These are phyloP conservation scores for Caenorhabditis wallacei DNA, from an alignment of 2,888 invertebrate genomes.

Conservation along the genomic window DNA sequence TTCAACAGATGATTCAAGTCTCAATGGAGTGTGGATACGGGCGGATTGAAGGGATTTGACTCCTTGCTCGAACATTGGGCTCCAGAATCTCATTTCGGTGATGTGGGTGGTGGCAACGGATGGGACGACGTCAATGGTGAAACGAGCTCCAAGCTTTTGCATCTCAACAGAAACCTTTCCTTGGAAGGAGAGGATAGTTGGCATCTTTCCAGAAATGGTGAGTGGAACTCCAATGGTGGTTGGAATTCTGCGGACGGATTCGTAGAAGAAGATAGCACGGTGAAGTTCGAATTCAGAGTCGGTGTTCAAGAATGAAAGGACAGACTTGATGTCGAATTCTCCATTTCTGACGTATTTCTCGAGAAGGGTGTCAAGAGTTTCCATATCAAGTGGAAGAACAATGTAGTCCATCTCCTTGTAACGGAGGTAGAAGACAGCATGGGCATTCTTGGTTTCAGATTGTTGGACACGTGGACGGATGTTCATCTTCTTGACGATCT, in stretches of 20 bases:
- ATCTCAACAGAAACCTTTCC: constrained; percentile 59
- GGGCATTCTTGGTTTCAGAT: constrained; percentile 48
- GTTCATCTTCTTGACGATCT: constrained; percentile 72
- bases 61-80: constrained; percentile 74
- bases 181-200: constrained; percentile 61
- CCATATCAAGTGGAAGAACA: constrained; percentile 72
- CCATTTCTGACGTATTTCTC: constrained; percentile 65
- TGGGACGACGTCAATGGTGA: constrained; percentile 53
- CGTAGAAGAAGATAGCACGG: constrained; percentile 67
- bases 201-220: constrained; percentile 62
- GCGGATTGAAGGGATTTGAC: constrained; percentile 71
- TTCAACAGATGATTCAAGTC: constrained; percentile 54
- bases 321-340: constrained; percentile 42
- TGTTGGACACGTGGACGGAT: constrained; percentile 64
- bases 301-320: constrained; percentile 57
- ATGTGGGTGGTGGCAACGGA: constrained; percentile 61
- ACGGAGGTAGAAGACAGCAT: constrained; percentile 72
- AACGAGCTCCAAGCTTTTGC: constrained; percentile 51
- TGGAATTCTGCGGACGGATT: constrained; percentile 68
- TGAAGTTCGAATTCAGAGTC: constrained; percentile 57
- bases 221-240: constrained; percentile 78
- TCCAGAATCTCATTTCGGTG: constrained; percentile 69
- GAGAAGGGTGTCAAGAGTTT: constrained; percentile 60
- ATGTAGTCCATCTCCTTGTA: constrained; percentile 75
- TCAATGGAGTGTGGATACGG: constrained; percentile 74